A percentile compares a stretch with the other conserved stretches of the same genome.
These are phyloP conservation scores for Sebastiscus albofasciatus DNA, from an alignment of 2,797 vertebrate species.

Conservation along the genomic window DNA sequence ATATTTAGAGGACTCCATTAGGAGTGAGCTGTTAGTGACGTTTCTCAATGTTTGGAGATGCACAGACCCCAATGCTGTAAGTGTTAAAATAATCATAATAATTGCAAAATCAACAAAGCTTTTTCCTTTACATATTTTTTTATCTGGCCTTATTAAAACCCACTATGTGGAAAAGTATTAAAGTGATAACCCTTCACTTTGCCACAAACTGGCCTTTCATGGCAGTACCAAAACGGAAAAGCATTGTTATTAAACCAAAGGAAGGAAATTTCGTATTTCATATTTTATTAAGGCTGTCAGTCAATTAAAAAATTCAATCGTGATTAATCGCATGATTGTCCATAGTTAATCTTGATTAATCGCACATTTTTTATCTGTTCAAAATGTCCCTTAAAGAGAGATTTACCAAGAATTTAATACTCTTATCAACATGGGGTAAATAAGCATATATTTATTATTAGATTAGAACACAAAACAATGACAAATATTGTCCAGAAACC, in stretches of 20 bases:
- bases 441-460: no score
- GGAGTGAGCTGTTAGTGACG: background rate
- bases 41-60: background rate
- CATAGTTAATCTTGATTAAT: no score
- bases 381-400: no score
- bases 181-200: background rate
- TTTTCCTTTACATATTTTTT: background rate
- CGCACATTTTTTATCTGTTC: rapidly evolving
- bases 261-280: background rate
- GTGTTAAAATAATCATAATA: background rate
- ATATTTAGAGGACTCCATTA: background rate
- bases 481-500: no score
- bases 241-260: background rate
- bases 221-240: background rate
- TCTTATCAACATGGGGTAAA: no score
- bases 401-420: no score
- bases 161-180: background rate
- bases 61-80: background rate
- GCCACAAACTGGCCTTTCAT: background rate
- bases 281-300: background rate
- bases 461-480: no score
- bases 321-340: no score
- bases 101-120: background rate
- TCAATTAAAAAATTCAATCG: no score
- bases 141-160: background rate